Evolutionary conservation across 1,140 invertebrate genomes (phyloP).

Genomic region (Diprion similis): DNA sequence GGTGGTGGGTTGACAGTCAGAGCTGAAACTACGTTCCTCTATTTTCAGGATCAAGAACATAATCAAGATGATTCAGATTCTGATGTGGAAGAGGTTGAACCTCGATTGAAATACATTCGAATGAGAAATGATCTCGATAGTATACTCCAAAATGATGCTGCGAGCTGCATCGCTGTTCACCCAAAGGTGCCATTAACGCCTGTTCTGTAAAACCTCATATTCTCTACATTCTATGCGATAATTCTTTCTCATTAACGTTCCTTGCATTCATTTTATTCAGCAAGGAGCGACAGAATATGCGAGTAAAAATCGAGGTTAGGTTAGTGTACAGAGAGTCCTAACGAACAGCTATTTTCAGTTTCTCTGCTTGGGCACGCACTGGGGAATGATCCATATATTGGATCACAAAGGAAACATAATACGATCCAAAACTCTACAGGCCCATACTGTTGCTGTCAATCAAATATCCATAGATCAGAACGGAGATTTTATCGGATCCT

Average conservation of each 20-base stretch:
- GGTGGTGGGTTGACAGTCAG: too few species aligned
- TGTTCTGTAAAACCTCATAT: constrained; percentile 12
- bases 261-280: neutral
- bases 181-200: constrained; percentile 71
- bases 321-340: neutral
- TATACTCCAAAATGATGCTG: constrained; percentile 88
- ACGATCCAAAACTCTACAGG: constrained; percentile 73
- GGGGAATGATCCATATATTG: constrained; percentile 87
- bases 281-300: neutral
- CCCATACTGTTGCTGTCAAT: constrained; percentile 90
- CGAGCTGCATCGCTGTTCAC: constrained; percentile 91
- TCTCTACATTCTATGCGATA: constrained; percentile 8
- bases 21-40: neutral
- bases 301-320: constrained; percentile 2
- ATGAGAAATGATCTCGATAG: constrained; percentile 86
- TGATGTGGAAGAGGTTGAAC: constrained; percentile 78
- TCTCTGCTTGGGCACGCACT: constrained; percentile 89
- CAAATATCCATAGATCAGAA: constrained; percentile 92
- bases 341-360: constrained; percentile 68
- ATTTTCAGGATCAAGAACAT: constrained; percentile 38
- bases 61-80: constrained; percentile 60
- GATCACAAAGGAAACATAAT: constrained; percentile 90
- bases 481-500: constrained; percentile 92
- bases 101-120: constrained; percentile 90
- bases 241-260: constrained; percentile 15